Percentiles rank a stretch among this genome's conserved stretches.
Conservation (phyloP, 2,888 invertebrate genomes). For the Arrhopalites spinosus region DNA sequence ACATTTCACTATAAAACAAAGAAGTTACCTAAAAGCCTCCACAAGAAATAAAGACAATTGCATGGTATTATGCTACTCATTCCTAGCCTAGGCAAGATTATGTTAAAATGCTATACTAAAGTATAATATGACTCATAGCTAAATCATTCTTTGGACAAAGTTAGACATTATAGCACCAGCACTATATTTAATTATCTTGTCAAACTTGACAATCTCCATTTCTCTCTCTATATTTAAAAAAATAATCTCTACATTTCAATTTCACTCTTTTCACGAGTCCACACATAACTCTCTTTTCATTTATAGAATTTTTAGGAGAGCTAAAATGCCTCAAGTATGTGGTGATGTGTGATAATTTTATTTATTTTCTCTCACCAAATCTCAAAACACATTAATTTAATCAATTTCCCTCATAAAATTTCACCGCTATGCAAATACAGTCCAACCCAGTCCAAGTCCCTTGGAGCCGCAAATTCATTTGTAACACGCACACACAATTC, state of each 20-base stretch:
- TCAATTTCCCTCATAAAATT: neutral
- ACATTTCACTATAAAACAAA: too few relatives aligned
- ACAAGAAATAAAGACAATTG: neutral
- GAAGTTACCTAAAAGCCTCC: neutral
- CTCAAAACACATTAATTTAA: neutral
- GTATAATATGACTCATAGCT: neutral
- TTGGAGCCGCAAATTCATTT: neutral
- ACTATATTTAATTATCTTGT: neutral
- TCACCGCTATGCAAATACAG: neutral
- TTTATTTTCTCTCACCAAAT: neutral
- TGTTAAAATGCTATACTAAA: neutral
- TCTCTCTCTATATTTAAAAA: neutral
- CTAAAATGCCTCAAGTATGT: too few relatives aligned
- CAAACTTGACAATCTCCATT: neutral
- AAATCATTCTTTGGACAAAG: too few relatives aligned
- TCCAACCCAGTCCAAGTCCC: neutral
- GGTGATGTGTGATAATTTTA: too few relatives aligned
- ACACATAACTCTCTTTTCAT: neutral
- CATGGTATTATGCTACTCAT: neutral
- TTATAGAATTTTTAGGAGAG: too few relatives aligned
- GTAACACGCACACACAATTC: too few relatives aligned
- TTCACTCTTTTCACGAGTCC: neutral
- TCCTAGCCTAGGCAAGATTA: neutral
- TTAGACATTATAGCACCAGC: neutral
- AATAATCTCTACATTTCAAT: neutral